These are phyloP conservation scores for Malurus elegans DNA, from an alignment of 2,113 vertebrate species.

Conservation along the genomic window DNA sequence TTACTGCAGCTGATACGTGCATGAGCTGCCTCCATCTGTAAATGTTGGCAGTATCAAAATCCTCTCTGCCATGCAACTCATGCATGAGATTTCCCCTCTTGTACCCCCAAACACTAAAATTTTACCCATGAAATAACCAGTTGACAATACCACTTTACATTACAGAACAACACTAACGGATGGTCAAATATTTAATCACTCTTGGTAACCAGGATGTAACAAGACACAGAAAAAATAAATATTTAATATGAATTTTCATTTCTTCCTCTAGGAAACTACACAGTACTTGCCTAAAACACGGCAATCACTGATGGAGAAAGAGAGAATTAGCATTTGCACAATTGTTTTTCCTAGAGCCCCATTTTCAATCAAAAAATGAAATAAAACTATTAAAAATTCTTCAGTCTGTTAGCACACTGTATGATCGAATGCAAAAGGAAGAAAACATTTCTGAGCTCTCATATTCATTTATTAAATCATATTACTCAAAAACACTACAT, in stretches of 20 bases:
- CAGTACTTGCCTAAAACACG: slow-evolving; percentile 28
- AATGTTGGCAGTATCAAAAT: not conserved
- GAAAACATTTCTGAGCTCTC: slow-evolving; percentile 4
- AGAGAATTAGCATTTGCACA: slow-evolving; percentile 53
- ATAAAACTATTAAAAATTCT: slow-evolving; percentile 56
- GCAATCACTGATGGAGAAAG: slow-evolving; percentile 50
- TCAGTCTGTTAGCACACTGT: slow-evolving; percentile 17
- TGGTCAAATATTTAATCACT: slow-evolving; percentile 38
- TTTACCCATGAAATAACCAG: not conserved
- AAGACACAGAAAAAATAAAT: slow-evolving; percentile 17
- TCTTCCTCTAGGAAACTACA: slow-evolving; percentile 43
- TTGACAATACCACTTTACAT: not conserved
- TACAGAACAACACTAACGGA: not conserved
- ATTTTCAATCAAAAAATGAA: slow-evolving; percentile 59
- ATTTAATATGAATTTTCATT: slow-evolving; percentile 22
- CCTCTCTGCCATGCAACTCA: not conserved
- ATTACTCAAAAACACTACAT: slow-evolving; percentile 33
- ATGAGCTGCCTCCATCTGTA: not conserved
- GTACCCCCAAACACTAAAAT: not conserved
- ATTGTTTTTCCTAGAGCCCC: slow-evolving; percentile 54
- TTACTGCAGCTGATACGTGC: not conserved
- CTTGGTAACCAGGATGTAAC: slow-evolving; percentile 21
- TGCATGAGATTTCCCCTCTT: not conserved
- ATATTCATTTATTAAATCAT: slow-evolving; percentile 48
- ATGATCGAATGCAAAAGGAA: slow-evolving; percentile 36